Conservation (phyloP, 2,113 vertebrate genomes). For the Thunnus maccoyii region DNA sequence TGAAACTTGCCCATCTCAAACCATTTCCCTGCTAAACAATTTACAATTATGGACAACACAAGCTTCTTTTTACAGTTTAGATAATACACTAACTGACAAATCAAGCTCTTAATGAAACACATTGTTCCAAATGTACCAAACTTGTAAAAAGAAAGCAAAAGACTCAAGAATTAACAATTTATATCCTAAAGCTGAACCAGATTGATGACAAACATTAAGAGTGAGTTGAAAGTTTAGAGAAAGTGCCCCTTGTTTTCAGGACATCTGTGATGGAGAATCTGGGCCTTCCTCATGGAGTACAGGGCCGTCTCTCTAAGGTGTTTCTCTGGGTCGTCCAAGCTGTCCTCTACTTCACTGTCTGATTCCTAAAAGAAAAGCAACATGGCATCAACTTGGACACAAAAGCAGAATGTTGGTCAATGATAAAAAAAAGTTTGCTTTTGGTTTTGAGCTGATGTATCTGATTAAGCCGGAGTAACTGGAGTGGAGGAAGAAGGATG, state of each 20-base stretch:
- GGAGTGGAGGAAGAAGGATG: too few species aligned
- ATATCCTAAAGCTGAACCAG: conserved; percentile 98
- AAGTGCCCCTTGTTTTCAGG: conserved; percentile 70
- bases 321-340: conserved; percentile 96
- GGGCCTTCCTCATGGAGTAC: conserved; percentile 97
- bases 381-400: conserved; percentile 33
- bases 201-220: conserved; percentile 88
- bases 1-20: conserved; percentile 60
- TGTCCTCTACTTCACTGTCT: conserved; percentile 96
- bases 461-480: too few species aligned
- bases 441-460: too few species aligned
- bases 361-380: conserved; percentile 89
- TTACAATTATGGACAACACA: conserved; percentile 74
- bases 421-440: too few species aligned
- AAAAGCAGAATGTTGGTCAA: neutral
- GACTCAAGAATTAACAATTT: conserved; percentile 86
- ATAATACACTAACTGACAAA: conserved; percentile 72
- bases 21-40: conserved; percentile 59
- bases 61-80: conserved; percentile 68
- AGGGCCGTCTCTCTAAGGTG: conserved; percentile 97
- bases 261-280: conserved; percentile 90
- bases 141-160: conserved; percentile 72
- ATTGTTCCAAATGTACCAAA: conserved; percentile 76
- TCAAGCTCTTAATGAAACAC: conserved; percentile 70
- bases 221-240: conserved; percentile 51